These are phyloP conservation scores for Papilio polytes DNA, from an alignment of 1,140 invertebrate species.

Conservation along the genomic window DNA sequence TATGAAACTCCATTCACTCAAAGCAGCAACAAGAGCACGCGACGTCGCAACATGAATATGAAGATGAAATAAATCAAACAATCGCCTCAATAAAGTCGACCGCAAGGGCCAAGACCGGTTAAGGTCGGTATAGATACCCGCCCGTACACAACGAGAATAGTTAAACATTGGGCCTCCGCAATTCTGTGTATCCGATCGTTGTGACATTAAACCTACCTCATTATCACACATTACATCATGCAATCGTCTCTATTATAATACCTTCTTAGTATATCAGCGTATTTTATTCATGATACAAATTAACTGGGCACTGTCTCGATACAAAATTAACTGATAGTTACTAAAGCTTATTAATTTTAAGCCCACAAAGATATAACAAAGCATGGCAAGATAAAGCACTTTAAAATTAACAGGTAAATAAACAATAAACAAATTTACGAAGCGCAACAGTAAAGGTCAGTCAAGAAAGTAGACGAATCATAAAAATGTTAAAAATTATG, in stretches of 20 bases:
- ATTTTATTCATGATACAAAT: too few species aligned
- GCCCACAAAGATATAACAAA: too few species aligned
- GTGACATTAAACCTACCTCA: constrained; percentile 36
- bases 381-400: too few species aligned
- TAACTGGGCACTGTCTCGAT: too few species aligned
- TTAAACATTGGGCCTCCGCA: constrained; percentile 36
- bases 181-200: constrained; percentile 35
- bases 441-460: neutral
- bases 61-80: constrained; percentile 52
- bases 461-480: constrained; percentile 13
- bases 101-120: constrained; percentile 39
- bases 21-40: constrained; percentile 43
- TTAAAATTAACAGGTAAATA: too few species aligned
- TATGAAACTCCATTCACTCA: constrained; percentile 36
- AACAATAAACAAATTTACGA: too few species aligned
- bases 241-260: neutral
- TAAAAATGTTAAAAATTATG: neutral
- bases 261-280: neutral
- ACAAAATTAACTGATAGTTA: too few species aligned
- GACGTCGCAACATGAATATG: constrained; percentile 48
- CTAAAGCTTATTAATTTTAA: too few species aligned
- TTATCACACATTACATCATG: constrained; percentile 32
- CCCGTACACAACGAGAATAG: constrained; percentile 28
- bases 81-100: constrained; percentile 52
- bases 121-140: constrained; percentile 33